Percentiles rank a stretch among this genome's conserved stretches.
Conservation (phyloP, 2,888 invertebrate species). For the Pyrrhia umbra region DNA sequence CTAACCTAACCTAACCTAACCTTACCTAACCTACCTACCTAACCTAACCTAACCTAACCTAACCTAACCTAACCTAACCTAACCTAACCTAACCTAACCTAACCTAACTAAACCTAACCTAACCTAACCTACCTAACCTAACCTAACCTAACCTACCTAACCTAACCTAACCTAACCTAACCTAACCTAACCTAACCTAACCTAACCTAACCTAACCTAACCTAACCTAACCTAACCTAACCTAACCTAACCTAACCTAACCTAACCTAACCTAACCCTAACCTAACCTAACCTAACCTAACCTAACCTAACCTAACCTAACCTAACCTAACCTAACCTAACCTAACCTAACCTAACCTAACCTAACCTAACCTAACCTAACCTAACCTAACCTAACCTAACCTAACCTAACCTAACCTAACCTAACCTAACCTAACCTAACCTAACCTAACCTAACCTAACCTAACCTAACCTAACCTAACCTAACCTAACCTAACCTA, state of each 20-base stretch:
- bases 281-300: no score
- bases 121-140: no score
- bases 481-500: no score
- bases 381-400: conserved; percentile 44
- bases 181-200: conserved; percentile 20
- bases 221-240: conserved; percentile 18
- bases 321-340: no score
- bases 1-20: conserved; percentile 27
- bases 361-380: conserved; percentile 45
- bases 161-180: conserved; percentile 14
- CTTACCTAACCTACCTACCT: no score
- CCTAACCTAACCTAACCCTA: conserved; percentile 6
- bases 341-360: conserved; percentile 32
- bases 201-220: conserved; percentile 21
- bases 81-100: conserved; percentile 17
- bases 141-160: no score
- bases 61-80: conserved; percentile 15
- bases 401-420: conserved; percentile 32
- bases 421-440: conserved; percentile 39
- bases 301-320: no score
- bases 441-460: conserved; percentile 44
- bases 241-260: conserved; percentile 19
- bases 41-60: no score
- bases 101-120: conserved; percentile 24
- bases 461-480: conserved; percentile 27